Percentiles rank a stretch among this genome's conserved stretches.
phyloP scores from a whole-genome alignment of 2,888 invertebrate genomes.

The Spialia ferax region DNA sequence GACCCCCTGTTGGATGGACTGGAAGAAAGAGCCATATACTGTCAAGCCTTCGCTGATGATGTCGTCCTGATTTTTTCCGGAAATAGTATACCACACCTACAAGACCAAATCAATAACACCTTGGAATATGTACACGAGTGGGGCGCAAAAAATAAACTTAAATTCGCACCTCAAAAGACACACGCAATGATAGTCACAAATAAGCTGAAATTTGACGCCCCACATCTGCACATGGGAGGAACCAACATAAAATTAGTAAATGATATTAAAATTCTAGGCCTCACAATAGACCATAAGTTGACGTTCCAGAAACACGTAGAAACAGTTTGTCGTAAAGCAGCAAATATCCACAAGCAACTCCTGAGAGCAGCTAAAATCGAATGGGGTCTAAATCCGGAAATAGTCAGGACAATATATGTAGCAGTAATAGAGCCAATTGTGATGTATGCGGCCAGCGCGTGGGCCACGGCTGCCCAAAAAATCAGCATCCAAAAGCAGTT shows the following conservation, averaged over 20 bases:
- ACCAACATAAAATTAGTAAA: background rate
- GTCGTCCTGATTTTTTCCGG: background rate
- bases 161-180: background rate
- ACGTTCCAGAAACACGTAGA: background rate
- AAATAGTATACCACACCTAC: background rate
- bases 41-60: constrained; percentile 5
- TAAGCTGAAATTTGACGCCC: background rate
- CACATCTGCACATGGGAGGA: background rate
- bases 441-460: background rate
- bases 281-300: background rate
- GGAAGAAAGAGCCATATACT: background rate
- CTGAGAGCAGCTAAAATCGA: constrained; percentile 20
- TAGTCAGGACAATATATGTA: constrained; percentile 2
- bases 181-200: background rate
- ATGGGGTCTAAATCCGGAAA: constrained; percentile 36
- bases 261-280: background rate
- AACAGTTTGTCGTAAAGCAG: background rate
- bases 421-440: constrained; percentile 5
- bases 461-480: background rate
- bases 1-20: background rate
- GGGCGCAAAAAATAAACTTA: background rate
- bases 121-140: background rate
- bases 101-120: background rate
- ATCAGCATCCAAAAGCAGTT: background rate
- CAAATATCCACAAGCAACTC: constrained; percentile 3